Evolutionary conservation across 2,113 vertebrate species (phyloP).

Genomic region (Saiga tatarica): DNA sequence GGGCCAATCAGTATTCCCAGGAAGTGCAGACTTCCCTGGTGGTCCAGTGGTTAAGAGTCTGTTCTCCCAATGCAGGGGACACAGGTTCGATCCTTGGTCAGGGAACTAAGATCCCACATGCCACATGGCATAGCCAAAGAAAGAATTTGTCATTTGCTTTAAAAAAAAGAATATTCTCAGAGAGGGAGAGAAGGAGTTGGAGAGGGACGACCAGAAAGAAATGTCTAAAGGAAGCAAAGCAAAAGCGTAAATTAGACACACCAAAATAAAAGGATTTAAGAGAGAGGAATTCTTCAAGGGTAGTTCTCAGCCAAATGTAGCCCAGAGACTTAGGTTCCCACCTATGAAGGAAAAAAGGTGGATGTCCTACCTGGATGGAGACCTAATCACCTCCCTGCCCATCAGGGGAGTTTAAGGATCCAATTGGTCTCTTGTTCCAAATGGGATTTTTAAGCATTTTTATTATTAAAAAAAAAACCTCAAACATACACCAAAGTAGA

Average conservation of each 20-base stretch:
- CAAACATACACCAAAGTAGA: neutral
- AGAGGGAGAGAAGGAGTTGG: neutral
- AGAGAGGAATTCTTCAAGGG: conserved; percentile 1
- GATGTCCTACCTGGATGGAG: neutral
- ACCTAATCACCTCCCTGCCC: neutral
- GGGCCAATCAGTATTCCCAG: neutral
- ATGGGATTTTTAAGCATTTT: conserved; percentile 22
- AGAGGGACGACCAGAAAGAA: neutral
- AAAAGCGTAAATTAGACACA: neutral
- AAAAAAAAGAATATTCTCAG: neutral
- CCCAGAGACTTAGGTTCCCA: neutral
- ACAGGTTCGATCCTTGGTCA: neutral
- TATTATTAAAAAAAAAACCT: neutral
- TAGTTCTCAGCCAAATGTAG: neutral
- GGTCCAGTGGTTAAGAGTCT: neutral
- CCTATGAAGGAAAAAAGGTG: neutral
- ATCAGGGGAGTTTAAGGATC: neutral
- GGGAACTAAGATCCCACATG: neutral
- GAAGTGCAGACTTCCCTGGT: neutral
- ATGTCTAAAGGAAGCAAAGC: neutral
- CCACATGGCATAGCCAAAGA: neutral
- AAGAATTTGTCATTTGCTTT: neutral
- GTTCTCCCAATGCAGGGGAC: neutral
- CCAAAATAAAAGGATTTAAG: neutral
- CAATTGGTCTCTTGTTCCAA: conserved; percentile 18